Base-by-base conservation (phyloP, 2,113 vertebrate species). In the Junco hyemalis region DNA sequence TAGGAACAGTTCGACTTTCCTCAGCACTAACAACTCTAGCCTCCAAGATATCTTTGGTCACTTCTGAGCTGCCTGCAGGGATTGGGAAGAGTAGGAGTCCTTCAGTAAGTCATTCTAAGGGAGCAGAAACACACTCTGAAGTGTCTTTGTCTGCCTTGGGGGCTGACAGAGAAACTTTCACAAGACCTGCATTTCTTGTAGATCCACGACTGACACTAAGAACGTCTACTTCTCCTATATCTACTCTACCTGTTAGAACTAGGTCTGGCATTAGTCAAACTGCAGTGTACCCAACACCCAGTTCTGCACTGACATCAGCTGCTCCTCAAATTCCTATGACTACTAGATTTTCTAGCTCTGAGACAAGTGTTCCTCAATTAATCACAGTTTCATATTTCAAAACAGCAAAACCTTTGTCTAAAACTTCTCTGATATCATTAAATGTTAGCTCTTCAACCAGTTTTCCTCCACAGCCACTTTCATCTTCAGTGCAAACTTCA, bases 21-120 rank as follows among this genome's bases (percentile, higher is more conserved):
- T 86, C 87, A 54, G n/a, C 79, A 61, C 78, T 90, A 92, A 54
- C 47, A 82, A 14, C 33, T 79, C 91, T 80, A 91, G 42, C 63
- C 28, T 92, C 56, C 40, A 70, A 51, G 59, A 35, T 56, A 65
- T 71, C 33, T 91, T 85, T 73, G 88, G 54, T 82, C n/a, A 82
- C 93, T 91, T 93, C 82, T 92, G 71, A 91, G 65, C 63, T 96
- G 48, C 79, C 92, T 72, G 57, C 53, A 95, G 93, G 91, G 44
- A 93, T 63, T 70, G 77, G 89, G 56, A 92, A 81, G 42, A 92
- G 45, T 69, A 69, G 42, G 60, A 90, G 8, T 70, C 79, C 86
- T 91, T 94, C 90, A 71, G 36, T 74, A 87, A 95, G 69, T 59
- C 70, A n/a, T 71, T 91, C 74, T 66, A 88, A 90, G 47, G 59